A percentile compares a stretch with the other conserved stretches of the same genome.
Evolutionary conservation across 2,888 invertebrate species (phyloP).

Genomic region (Drosophila phalerata): DNA sequence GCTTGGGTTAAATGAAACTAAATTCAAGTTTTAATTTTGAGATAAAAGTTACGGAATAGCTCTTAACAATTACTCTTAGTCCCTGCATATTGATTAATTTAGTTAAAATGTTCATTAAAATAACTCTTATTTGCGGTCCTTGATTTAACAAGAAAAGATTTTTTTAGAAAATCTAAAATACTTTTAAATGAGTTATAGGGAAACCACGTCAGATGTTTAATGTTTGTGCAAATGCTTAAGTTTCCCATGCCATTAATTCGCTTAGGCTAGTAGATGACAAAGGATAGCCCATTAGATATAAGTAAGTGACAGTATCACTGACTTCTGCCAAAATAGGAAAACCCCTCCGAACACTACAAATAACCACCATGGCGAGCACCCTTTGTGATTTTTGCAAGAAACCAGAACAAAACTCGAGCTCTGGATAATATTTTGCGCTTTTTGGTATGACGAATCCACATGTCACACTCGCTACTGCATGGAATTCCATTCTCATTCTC

Average conservation of each 20-base stretch:
- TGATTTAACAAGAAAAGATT: not conserved
- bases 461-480: conserved; percentile 53
- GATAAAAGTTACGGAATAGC: too few species aligned
- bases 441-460: conserved; percentile 80
- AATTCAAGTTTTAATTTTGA: not conserved
- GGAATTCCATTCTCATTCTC: conserved; percentile 33
- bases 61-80: too few species aligned
- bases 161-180: not conserved
- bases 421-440: conserved; percentile 76
- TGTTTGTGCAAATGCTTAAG: conserved; percentile 71
- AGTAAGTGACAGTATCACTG: conserved; percentile 36
- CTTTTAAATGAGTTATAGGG: conserved; percentile 10
- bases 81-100: too few species aligned
- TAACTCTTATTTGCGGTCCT: too few species aligned
- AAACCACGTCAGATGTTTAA: conserved; percentile 57
- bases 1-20: too few species aligned
- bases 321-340: conserved; percentile 29
- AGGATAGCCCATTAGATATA: conserved; percentile 69
- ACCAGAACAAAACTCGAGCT: conserved; percentile 75
- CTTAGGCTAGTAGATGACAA: conserved; percentile 47
- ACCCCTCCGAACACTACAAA: not conserved
- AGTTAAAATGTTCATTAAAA: too few species aligned
- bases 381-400: conserved; percentile 67
- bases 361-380: conserved; percentile 28
- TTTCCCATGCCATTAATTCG: conserved; percentile 72